Evolutionary conservation across 2,113 vertebrate genomes (phyloP).

Genomic region (Cebus imitator): DNA sequence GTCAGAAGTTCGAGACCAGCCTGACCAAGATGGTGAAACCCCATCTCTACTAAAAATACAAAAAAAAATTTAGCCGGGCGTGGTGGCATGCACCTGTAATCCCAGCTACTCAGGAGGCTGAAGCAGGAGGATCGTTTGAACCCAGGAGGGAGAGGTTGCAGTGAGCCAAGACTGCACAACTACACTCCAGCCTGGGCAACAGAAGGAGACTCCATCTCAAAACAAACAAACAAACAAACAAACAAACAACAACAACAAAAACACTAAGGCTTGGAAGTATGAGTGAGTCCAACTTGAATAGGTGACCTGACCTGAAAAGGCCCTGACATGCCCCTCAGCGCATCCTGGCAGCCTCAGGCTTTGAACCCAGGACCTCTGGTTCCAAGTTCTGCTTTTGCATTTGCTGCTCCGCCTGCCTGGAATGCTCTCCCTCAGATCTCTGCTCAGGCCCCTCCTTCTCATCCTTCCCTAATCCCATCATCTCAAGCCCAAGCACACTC

Average conservation of each 20-base stretch:
- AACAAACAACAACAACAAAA: neutral
- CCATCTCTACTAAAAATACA: no score
- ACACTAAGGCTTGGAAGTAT: neutral
- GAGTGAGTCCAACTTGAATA: neutral
- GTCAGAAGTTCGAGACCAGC: no score
- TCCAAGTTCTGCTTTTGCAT: neutral
- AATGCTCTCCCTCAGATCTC: neutral
- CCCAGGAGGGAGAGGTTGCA: no score
- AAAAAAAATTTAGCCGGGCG: no score
- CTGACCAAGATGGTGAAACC: no score
- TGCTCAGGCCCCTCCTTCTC: neutral
- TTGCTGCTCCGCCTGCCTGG: neutral
- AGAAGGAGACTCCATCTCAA: no score
- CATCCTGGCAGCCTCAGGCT: neutral
- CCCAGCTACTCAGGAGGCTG: no score
- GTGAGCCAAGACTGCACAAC: no score
- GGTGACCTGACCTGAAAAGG: neutral
- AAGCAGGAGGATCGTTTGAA: no score
- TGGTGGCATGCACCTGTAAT: no score
- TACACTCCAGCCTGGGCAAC: no score
- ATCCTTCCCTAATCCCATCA: neutral
- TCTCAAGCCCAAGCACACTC: neutral
- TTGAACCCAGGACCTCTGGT: neutral
- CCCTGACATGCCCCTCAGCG: fast-evolving
- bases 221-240: no score